Evolutionary conservation across 2,797 vertebrate genomes (phyloP).

Genomic region (Geotrypetes seraphini): DNA sequence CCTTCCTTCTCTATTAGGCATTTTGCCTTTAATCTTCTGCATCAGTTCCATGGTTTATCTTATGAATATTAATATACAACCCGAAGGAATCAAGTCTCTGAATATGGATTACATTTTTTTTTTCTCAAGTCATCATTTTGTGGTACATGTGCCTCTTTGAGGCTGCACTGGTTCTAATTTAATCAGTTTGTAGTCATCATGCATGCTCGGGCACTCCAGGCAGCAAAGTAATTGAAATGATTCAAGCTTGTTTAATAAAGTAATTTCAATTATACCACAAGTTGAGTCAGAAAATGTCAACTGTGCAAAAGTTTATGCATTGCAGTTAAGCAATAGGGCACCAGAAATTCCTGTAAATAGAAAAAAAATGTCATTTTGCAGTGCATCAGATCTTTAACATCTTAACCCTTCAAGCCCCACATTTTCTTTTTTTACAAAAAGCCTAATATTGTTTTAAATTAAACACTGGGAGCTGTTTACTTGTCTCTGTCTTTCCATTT

Average conservation of each 20-base stretch:
- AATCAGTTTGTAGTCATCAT: slow-evolving; percentile 41
- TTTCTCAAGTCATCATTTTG: slow-evolving; percentile 27
- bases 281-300: slow-evolving; percentile 41
- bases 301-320: slow-evolving; percentile 29
- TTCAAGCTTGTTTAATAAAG: slow-evolving; percentile 46
- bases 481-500: no score
- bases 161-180: slow-evolving; percentile 29
- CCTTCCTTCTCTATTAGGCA: slow-evolving; percentile 46
- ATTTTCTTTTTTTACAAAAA: no score
- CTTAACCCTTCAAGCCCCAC: no score
- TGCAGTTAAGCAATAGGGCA: slow-evolving; percentile 16
- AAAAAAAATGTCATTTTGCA: neutral
- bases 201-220: slow-evolving; percentile 29
- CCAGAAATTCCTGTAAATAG: slow-evolving; percentile 3
- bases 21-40: slow-evolving; percentile 44
- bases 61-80: slow-evolving; percentile 45
- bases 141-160: slow-evolving; percentile 28
- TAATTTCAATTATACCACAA: slow-evolving; percentile 42
- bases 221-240: slow-evolving; percentile 41
- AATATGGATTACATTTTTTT: slow-evolving; percentile 32
- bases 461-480: no score
- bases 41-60: slow-evolving; percentile 39
- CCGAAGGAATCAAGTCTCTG: slow-evolving; percentile 33
- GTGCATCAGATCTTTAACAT: no score
- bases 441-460: no score